Evolutionary conservation across 2,797 vertebrate species (phyloP), one percentile per base, ranked within the genome.

Genomic region (Coilia nasus): DNA sequence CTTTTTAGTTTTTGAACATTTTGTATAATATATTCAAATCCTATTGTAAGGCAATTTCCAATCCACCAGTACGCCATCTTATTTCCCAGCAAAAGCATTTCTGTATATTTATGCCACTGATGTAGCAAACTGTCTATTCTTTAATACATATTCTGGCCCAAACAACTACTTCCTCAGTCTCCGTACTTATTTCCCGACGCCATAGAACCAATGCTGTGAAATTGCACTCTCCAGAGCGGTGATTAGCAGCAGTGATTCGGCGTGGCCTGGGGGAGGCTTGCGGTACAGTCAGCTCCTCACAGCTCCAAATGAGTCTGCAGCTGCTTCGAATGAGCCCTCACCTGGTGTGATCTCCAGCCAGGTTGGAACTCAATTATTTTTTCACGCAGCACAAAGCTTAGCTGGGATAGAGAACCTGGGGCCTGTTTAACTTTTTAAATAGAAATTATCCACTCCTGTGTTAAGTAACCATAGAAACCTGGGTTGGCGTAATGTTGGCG

Each of bases 81-180:
- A 44, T 78, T 78, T 31, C 31, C 9, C 35, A 78, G 17, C 35
- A 5, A 17, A 75, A 19, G 15, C 67, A 41, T 41, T 19, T 75
- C n/a, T 44, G 14, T 17, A 75, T 67, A 6, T 75, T 28, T 41
- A 41, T 41, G 35, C 17, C 31, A 19, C 71, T 0, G 35, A 7
- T 10, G 6, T 21, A 44, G 19, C 57, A 59, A 71, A 44, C 17
- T 19, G 14, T 35, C 84, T 14, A 9, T 64, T 46, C 6, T 46
- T 81, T 1, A 35, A 3, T 93, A 75, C 11, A 23, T 28, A 28
- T 15, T 12, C 23, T 12, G 1, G 50, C 6, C n/a, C 7, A 54
- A 14, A 35, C 5, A 71, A 71, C 12, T 1, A 75, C 19, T 75
- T 35, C 15, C 28, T 75, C 15, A 75, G 17, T 75, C 31, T 75